Base-by-base conservation (phyloP, 2,888 invertebrate genomes). In the Temnothorax rugatulus region DNA sequence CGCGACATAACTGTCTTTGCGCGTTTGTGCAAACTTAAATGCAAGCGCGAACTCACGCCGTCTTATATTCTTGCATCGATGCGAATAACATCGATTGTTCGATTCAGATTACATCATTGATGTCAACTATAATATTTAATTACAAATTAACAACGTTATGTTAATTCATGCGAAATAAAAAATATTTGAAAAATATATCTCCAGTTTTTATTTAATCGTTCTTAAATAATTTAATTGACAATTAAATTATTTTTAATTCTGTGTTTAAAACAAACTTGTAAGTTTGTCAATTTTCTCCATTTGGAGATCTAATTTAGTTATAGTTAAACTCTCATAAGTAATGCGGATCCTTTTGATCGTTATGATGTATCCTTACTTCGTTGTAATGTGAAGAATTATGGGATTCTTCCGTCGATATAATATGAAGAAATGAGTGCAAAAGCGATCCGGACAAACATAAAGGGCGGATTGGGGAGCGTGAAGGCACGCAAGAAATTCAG, bases 1-100 rank as follows among this genome's bases (percentile, higher is more conserved):
- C 18, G 47, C 38, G 59, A 79, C 79, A 50, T 71, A 71, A 81
- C 79, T 59, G 47, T 59, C 71, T 81, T 59, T 29, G 73, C 59
- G 47, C 47, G 8, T 47, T 4, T 13, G 15, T 34, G 59, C 25
- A 59, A 57, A 68, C 5, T 57, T n/a, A n/a, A 54, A 68, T 41
- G n/a, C 44, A 34, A 57, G 34, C 57, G 21, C 59, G 25, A 59
- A 47, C 57, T 44, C 15, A 25, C n/a, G 54, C 38, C 18, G 25
- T 41, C 8, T 61, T 54, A 29, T 29, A 29, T 29, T 29, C 9
- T 41, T n/a, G 66, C 4, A 25, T 57, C 44, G 52, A 50, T 5
- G 18, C 41, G 41, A 29, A 29, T 29, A 29, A 29, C 29, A 29
- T 29, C 4, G 29, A 29, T 29, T 29, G 29, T 29, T 29, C 29